A percentile compares a stretch with the other conserved stretches of the same genome.
Evolutionary conservation across 2,113 vertebrate species (phyloP).

Genomic region (Electrona antarctica): DNA sequence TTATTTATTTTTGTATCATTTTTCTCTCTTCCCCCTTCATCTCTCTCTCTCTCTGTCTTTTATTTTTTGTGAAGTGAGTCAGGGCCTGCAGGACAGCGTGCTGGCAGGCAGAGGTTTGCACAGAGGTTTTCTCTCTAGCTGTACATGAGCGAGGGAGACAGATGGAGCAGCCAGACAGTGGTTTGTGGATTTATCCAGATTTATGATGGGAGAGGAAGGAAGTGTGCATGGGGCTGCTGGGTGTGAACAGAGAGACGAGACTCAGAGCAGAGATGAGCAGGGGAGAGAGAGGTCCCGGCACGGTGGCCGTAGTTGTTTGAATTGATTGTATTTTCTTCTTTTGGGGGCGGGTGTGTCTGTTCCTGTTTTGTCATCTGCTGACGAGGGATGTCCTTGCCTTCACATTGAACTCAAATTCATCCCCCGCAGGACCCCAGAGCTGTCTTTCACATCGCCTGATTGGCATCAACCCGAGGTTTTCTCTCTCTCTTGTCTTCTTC

Average conservation of each 20-base stretch:
- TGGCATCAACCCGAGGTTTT: constrained; percentile 68
- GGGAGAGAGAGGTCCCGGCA: constrained; percentile 56
- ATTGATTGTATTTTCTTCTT: constrained; percentile 74
- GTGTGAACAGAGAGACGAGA: constrained; percentile 52
- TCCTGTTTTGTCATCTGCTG: constrained; percentile 58
- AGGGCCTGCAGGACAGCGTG: constrained; percentile 64
- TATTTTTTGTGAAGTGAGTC: constrained; percentile 44
- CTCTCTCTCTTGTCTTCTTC: constrained; percentile 34
- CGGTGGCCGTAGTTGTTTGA: constrained; percentile 61
- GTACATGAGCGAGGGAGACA: constrained; percentile 78
- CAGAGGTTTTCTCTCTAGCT: constrained; percentile 74
- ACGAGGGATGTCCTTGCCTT: constrained; percentile 72
- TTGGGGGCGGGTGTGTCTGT: constrained; percentile 55
- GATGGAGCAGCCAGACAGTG: constrained; percentile 79
- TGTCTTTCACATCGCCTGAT: constrained; percentile 73
- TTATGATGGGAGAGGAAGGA: constrained; percentile 77
- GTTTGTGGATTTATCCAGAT: constrained; percentile 82
- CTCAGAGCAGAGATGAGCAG: constrained; percentile 24
- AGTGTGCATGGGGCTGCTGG: constrained; percentile 28
- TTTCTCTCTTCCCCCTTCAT: constrained; percentile 6
- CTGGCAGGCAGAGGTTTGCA: constrained; percentile 66
- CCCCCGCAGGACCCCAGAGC: constrained; percentile 68
- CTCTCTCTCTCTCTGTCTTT: constrained; percentile 39
- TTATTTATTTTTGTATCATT: not conserved
- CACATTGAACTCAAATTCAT: constrained; percentile 78